phyloP scores from a whole-genome alignment of 2,888 invertebrate species.

The Folsomia manolachei region DNA sequence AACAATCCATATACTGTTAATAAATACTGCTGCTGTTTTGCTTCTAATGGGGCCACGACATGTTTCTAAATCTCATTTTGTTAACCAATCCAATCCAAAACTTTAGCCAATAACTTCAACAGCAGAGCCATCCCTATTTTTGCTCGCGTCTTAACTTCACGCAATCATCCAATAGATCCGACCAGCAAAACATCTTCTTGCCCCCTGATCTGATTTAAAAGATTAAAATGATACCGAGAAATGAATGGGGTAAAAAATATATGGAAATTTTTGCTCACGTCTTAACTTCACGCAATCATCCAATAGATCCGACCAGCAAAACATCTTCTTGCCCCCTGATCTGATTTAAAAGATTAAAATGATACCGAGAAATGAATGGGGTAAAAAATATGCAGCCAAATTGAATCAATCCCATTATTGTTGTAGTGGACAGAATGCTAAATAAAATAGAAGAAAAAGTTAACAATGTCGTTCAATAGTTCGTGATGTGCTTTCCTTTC shows the following conservation, averaged over 20 bases:
- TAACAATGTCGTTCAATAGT: no score
- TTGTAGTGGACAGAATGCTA: not conserved
- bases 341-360: not conserved
- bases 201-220: not conserved
- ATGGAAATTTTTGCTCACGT: no score
- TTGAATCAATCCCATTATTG: not conserved
- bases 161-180: not conserved
- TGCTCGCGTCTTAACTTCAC: not conserved
- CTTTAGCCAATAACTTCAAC: no score
- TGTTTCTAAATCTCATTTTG: not conserved
- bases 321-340: not conserved
- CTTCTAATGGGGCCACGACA: not conserved
- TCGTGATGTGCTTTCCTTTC: constrained; percentile 18
- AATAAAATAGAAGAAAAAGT: constrained; percentile 6
- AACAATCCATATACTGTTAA: no score
- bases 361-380: not conserved
- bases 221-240: not conserved
- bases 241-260: not conserved
- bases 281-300: not conserved
- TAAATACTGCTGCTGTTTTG: not conserved
- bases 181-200: not conserved
- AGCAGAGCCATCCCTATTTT: no score
- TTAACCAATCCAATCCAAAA: not conserved
- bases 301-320: no score
- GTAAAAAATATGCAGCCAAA: not conserved